These are phyloP conservation scores for Diadophis punctatus DNA, from an alignment of 2,113 vertebrate species.

Conservation along the genomic window DNA sequence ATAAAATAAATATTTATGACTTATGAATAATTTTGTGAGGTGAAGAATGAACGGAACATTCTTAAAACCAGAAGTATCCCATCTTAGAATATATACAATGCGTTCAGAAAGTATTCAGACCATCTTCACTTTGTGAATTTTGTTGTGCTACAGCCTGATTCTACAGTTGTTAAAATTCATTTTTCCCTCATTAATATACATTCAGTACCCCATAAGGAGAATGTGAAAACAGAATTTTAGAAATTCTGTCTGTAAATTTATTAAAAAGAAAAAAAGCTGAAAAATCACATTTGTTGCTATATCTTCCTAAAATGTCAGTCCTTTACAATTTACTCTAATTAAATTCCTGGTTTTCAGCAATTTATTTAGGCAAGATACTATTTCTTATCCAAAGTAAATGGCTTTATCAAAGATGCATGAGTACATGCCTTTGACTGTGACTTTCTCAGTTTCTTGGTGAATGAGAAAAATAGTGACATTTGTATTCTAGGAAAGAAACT, in stretches of 20 bases:
- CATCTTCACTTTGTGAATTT: too few relatives aligned
- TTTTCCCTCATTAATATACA: too few relatives aligned
- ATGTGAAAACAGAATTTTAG: too few relatives aligned
- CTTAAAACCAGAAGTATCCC: background rate
- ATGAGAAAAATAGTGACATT: background rate
- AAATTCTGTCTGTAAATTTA: too few relatives aligned
- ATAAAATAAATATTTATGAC: background rate
- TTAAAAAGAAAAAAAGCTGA: too few relatives aligned
- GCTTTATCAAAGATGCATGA: background rate
- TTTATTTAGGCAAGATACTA: background rate
- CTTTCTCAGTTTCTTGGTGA: background rate
- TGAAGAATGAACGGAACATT: background rate
- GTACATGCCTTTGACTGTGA: background rate
- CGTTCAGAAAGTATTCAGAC: too few relatives aligned
- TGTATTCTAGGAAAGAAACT: background rate
- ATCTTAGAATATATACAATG: background rate
- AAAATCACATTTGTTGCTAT: background rate
- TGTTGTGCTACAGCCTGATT: too few relatives aligned
- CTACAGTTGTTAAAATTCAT: too few relatives aligned
- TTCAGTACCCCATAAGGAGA: too few relatives aligned
- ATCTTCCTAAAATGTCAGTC: background rate
- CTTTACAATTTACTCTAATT: background rate
- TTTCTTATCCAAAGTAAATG: background rate
- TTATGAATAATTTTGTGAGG: background rate
- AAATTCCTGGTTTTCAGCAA: background rate